A percentile compares a stretch with the other conserved stretches of the same genome.
phyloP scores from a whole-genome alignment of 2,888 invertebrate genomes.

The Nowickia ferox region DNA sequence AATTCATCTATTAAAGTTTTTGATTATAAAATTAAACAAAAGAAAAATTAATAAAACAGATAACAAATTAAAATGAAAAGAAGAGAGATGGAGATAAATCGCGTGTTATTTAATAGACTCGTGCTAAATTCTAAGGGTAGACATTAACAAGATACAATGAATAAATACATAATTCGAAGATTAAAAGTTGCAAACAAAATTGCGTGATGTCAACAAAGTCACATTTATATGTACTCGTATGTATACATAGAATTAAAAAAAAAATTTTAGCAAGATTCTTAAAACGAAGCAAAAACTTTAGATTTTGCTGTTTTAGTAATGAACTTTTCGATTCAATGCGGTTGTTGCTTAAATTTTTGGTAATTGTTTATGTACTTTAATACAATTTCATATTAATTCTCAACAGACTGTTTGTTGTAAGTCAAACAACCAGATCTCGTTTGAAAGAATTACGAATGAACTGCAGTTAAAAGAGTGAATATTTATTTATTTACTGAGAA shows the following conservation, averaged over 20 bases:
- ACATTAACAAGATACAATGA: slow-evolving; percentile 58
- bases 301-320: slow-evolving; percentile 6
- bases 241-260: not conserved
- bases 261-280: slow-evolving; percentile 12
- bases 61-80: slow-evolving; percentile 33
- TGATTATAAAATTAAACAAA: not conserved
- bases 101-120: slow-evolving; percentile 55
- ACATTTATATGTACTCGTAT: not conserved
- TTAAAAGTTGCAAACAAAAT: slow-evolving; percentile 28
- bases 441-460: slow-evolving; percentile 2
- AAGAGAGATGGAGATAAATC: slow-evolving; percentile 52
- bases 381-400: slow-evolving; percentile 10
- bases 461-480: not conserved
- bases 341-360: not conserved
- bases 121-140: slow-evolving; percentile 59
- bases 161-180: slow-evolving; percentile 54
- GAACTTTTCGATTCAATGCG: slow-evolving; percentile 11
- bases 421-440: slow-evolving; percentile 23
- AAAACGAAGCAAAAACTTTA: slow-evolving; percentile 1
- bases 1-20: slow-evolving; percentile 5
- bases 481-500: slow-evolving; percentile 7
- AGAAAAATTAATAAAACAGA: not conserved
- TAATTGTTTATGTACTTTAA: not conserved
- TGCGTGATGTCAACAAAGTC: slow-evolving; percentile 58
- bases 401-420: not conserved